Evolutionary conservation across 2,113 vertebrate species (phyloP).

Genomic region (Neolamprologus sp.): DNA sequence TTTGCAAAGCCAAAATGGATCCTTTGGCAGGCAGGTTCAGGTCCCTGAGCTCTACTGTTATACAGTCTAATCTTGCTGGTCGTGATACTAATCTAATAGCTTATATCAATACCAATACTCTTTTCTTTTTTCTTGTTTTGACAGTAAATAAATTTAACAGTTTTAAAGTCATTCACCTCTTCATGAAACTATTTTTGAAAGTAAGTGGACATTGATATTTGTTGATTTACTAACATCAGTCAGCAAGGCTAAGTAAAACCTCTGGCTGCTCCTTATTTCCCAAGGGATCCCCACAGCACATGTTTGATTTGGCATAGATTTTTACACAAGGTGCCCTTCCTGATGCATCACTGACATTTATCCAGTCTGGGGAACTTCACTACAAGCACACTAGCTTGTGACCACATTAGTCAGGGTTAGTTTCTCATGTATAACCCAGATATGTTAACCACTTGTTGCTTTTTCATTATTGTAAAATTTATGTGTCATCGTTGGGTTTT

Average conservation of each 20-base stretch:
- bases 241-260: neutral
- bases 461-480: neutral
- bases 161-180: neutral
- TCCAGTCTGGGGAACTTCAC: neutral
- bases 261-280: neutral
- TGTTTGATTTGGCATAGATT: neutral
- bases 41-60: neutral
- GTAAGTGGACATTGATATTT: neutral
- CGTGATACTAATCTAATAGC: neutral
- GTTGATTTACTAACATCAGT: neutral
- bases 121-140: neutral
- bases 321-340: neutral
- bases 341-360: neutral
- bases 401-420: neutral
- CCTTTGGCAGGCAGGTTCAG: neutral
- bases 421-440: neutral
- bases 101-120: neutral
- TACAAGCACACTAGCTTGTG: neutral
- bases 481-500: fast-evolving
- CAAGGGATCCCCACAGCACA: neutral
- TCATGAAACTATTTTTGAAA: neutral
- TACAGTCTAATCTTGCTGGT: neutral
- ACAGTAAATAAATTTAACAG: neutral
- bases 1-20: neutral
- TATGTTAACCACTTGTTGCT: neutral